phyloP scores from a whole-genome alignment of 2,113 vertebrate species.

The Phylloscopus whistleri region DNA sequence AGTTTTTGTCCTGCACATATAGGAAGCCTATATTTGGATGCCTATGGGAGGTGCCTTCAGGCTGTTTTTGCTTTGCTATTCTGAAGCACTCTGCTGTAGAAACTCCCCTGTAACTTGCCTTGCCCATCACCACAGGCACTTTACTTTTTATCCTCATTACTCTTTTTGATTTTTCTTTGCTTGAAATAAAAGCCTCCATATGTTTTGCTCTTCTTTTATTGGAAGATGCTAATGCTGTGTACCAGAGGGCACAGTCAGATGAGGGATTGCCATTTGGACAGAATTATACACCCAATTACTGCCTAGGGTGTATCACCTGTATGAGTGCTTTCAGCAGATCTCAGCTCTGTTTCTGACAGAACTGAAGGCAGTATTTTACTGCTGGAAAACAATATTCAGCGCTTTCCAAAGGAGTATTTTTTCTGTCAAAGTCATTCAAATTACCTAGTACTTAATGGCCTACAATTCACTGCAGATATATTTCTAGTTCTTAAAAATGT shows the following conservation, averaged over 20 bases:
- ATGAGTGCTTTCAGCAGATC: neutral
- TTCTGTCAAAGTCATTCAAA: constrained; percentile 3
- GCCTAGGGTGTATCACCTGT: constrained; percentile 20
- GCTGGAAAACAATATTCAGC: neutral
- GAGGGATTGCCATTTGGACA: neutral
- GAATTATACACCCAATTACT: neutral
- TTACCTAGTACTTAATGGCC: neutral
- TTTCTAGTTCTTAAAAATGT: neutral
- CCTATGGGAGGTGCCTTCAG: neutral
- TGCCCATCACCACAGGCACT: neutral
- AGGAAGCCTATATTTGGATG: neutral
- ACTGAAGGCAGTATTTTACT: neutral
- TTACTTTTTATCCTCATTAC: constrained; percentile 20
- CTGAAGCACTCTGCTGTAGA: neutral
- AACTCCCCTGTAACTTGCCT: neutral
- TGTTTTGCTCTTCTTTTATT: neutral
- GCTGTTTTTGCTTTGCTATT: neutral
- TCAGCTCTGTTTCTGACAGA: neutral
- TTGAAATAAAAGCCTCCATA: constrained; percentile 28
- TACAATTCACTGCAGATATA: neutral
- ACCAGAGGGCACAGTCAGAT: constrained; percentile 29
- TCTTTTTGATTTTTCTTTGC: neutral
- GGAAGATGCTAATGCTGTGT: constrained; percentile 14
- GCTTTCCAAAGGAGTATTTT: neutral
- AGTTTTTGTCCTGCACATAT: neutral